These are phyloP conservation scores for Uropsilus gracilis DNA, from an alignment of 2,113 vertebrate genomes.

Conservation along the genomic window DNA sequence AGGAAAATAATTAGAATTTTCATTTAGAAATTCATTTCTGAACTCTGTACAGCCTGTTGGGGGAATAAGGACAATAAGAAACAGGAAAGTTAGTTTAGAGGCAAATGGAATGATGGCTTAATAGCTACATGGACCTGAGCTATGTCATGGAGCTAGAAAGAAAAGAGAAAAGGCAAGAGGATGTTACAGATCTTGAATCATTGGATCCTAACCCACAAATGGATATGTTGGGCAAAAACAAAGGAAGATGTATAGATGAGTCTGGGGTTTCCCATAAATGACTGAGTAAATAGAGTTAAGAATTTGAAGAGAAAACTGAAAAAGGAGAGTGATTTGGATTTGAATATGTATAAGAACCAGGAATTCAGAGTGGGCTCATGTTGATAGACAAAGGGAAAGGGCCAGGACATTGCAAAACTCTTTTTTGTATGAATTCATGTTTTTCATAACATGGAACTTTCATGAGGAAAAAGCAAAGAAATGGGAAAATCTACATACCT, in stretches of 20 bases:
- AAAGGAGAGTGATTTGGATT: not conserved
- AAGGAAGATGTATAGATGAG: not conserved
- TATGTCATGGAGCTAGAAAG: not conserved
- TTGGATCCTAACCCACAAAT: not conserved
- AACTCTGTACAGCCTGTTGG: not conserved
- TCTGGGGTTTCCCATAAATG: not conserved
- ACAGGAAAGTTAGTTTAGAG: not conserved
- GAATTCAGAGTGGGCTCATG: not conserved
- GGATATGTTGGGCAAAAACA: not conserved
- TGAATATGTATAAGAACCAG: not conserved
- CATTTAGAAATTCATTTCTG: not conserved
- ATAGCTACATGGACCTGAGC: not conserved
- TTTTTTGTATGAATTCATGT: not conserved
- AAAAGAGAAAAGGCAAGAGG: not conserved
- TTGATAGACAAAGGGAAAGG: not conserved
- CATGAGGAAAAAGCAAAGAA: not conserved
- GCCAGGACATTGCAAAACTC: not conserved
- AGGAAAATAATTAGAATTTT: not conserved
- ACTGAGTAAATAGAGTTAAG: not conserved
- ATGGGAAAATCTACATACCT: not conserved
- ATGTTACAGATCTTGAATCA: not conserved
- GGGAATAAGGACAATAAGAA: not conserved
- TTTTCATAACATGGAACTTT: not conserved
- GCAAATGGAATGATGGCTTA: not conserved
- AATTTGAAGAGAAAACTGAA: not conserved